Evolutionary conservation across 1,140 invertebrate genomes (phyloP).

Genomic region (Goniozus legneri): DNA sequence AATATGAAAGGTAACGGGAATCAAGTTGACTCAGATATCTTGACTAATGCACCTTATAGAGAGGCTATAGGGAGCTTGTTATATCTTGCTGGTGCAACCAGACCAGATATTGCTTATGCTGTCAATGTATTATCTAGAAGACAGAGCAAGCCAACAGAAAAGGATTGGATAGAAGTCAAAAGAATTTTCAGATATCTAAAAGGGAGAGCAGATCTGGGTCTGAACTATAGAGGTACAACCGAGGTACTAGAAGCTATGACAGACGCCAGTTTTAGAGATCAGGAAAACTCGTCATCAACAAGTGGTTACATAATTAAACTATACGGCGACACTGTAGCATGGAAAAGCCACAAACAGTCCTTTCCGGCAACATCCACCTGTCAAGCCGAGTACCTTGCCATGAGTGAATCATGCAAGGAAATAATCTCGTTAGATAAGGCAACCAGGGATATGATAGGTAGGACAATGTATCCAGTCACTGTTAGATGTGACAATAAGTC

Average conservation of each 20-base stretch:
- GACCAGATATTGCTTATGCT: slow-evolving; percentile 41
- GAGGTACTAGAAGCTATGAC: not conserved
- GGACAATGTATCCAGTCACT: slow-evolving; percentile 1
- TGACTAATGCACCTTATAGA: slow-evolving; percentile 21
- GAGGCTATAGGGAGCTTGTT: slow-evolving; percentile 34
- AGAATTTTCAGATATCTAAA: slow-evolving; percentile 29
- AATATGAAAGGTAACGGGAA: not conserved
- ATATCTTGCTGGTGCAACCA: slow-evolving; percentile 30
- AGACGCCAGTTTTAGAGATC: slow-evolving; percentile 6
- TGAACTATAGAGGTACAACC: slow-evolving; percentile 10
- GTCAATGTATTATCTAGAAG: slow-evolving; percentile 21
- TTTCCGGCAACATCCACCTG: not conserved
- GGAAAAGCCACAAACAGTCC: not conserved
- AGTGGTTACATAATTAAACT: slow-evolving; percentile 7
- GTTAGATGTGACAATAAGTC: slow-evolving; percentile 3
- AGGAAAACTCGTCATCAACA: not conserved
- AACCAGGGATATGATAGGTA: slow-evolving; percentile 1
- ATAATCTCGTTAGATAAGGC: slow-evolving; percentile 1
- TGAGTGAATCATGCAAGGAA: not conserved
- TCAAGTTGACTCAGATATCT: not conserved
- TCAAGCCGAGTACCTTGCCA: slow-evolving; percentile 1
- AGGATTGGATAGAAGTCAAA: slow-evolving; percentile 26
- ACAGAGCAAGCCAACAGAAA: slow-evolving; percentile 18
- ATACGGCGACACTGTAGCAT: slow-evolving; percentile 10
- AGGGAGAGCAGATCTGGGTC: slow-evolving; percentile 15